Evolutionary conservation across 1,140 invertebrate genomes (phyloP), one percentile per base, ranked within the genome.

Genomic region (Hycleus phaleratus): DNA sequence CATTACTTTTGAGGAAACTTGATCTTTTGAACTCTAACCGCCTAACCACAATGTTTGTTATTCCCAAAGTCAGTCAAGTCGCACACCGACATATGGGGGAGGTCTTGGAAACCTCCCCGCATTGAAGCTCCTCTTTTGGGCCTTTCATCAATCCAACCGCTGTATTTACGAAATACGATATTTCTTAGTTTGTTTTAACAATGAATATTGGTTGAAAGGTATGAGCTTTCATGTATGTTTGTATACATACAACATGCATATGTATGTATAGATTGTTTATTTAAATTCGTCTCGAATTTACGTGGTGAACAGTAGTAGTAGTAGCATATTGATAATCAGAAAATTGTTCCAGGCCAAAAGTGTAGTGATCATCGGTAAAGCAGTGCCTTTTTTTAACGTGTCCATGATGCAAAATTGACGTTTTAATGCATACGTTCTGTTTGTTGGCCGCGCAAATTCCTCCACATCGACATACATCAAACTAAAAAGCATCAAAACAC

Each of bases 1-100:
- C 32, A 32, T 32, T 32, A 32, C 32, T 5, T 32, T 32, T 32
- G 32, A 5, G 32, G 32, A 32, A 32, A 32, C 32, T 32, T 32
- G 32, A 32, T 32, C 32, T 32, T 32, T 32, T 32, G 32, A 32
- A 32, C 32, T 32, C 4, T 32, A 32, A 32, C 58, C 51, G 51
- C 58, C 49, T 59, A 59, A 59, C 58, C 58, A 46, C 44, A 45
- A 50, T 59, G 58, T 59, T 59, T 59, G 44, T 59, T 59, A 59
- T 59, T 59, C 47, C 58, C 47, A 59, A 32, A 59, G 45, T 59
- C 56, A 26, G 42, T 39, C 25, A 44, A 43, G 51, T 45, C 51
- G 25, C 4, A 38, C 43, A 18, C 18, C 40, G 18, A 18, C 18
- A 32, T 32, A 32, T 32, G 32, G 32, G 32, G 32, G 32, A 7